Evolutionary conservation across 1,140 invertebrate species (phyloP).

Genomic region (Trichogramma pretiosum): DNA sequence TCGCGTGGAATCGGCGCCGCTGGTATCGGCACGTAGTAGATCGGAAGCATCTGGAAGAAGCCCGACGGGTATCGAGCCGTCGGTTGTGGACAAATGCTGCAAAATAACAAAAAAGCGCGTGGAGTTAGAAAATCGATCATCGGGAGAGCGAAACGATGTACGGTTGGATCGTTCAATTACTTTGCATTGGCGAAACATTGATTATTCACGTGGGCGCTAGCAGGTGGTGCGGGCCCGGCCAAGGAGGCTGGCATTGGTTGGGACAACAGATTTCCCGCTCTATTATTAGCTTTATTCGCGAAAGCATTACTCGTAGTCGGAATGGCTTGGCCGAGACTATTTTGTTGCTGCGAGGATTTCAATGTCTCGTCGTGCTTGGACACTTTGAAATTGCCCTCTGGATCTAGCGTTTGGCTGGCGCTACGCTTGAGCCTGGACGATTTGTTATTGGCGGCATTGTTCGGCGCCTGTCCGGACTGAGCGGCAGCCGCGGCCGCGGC

Average conservation of each 20-base stretch:
- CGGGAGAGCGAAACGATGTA: not conserved
- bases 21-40: constrained; percentile 52
- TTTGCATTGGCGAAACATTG: constrained; percentile 23
- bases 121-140: no score
- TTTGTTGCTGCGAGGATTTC: not conserved
- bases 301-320: no score
- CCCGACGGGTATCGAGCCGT: constrained; percentile 22
- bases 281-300: no score
- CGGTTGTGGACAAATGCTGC: constrained; percentile 14
- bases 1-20: constrained; percentile 20
- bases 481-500: not conserved
- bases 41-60: constrained; percentile 45
- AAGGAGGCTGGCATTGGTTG: no score
- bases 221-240: no score
- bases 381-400: constrained; percentile 27
- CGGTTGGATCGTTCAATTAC: constrained; percentile 13
- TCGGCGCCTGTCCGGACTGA: constrained; percentile 6
- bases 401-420: constrained; percentile 27
- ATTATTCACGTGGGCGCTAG: no score
- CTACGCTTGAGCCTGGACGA: constrained; percentile 30
- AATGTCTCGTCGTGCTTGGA: not conserved
- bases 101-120: no score
- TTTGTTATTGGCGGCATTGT: constrained; percentile 3
- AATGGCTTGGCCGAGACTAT: not conserved
- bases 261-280: no score